Percentiles rank a stretch among this genome's conserved stretches.
Conservation (phyloP, 2,113 vertebrate species). For the Microcebus tavaratra region DNA sequence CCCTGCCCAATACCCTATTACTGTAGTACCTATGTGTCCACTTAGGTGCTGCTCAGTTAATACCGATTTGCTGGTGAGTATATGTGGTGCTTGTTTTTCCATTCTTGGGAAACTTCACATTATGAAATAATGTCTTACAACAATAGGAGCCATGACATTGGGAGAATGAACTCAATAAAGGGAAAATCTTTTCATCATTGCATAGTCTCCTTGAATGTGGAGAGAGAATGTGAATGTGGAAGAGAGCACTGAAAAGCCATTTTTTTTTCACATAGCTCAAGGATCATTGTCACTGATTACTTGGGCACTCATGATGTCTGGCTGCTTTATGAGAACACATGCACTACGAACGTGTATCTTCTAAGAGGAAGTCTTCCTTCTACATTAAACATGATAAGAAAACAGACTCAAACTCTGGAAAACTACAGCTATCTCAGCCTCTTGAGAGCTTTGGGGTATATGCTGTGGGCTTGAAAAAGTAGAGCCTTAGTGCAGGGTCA, state of each 20-base stretch:
- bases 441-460: neutral
- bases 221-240: neutral
- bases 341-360: neutral
- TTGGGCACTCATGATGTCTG: neutral
- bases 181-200: constrained; percentile 42
- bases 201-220: constrained; percentile 64
- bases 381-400: neutral
- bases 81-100: too few relatives aligned
- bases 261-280: neutral
- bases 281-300: neutral
- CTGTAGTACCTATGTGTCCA: too few relatives aligned
- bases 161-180: constrained; percentile 34
- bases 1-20: too few relatives aligned
- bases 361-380: neutral
- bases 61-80: too few relatives aligned
- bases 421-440: neutral
- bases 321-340: neutral
- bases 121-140: constrained; percentile 68
- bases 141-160: neutral
- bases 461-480: neutral
- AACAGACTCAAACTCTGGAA: neutral
- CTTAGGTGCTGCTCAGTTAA: too few relatives aligned
- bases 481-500: neutral
- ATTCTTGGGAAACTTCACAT: too few relatives aligned
- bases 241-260: constrained; percentile 8